Evolutionary conservation across 2,888 invertebrate species (phyloP).

Genomic region (Xylota sylvarum): DNA sequence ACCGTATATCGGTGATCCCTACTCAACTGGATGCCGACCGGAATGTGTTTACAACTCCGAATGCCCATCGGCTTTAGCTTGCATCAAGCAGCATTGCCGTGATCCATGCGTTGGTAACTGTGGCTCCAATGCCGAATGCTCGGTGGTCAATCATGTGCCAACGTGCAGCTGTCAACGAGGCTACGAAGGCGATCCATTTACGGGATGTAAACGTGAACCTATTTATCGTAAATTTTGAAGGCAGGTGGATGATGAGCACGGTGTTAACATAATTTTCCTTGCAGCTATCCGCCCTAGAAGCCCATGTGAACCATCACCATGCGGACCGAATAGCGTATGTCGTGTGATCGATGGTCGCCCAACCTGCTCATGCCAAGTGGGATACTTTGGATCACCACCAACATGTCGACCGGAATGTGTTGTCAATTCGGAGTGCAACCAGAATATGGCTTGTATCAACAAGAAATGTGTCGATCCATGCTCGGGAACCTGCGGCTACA

Average conservation of each 20-base stretch:
- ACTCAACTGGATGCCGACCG: constrained; percentile 93
- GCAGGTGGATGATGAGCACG: neutral
- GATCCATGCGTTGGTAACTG: constrained; percentile 95
- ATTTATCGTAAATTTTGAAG: constrained; percentile 86
- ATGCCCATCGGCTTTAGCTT: constrained; percentile 91
- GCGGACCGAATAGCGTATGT: constrained; percentile 92
- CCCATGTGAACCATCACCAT: constrained; percentile 91
- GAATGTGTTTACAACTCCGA: constrained; percentile 94
- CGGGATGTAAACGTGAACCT: constrained; percentile 89
- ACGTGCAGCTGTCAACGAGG: constrained; percentile 92
- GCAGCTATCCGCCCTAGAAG: constrained; percentile 82
- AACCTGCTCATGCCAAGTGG: constrained; percentile 90
- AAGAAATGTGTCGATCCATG: constrained; percentile 92
- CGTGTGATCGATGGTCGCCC: constrained; percentile 89
- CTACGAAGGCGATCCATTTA: constrained; percentile 93
- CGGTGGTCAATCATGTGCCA: constrained; percentile 92
- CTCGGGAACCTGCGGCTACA: constrained; percentile 90
- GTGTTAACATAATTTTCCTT: neutral
- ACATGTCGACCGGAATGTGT: constrained; percentile 92
- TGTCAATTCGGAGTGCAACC: constrained; percentile 91
- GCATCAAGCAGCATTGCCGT: constrained; percentile 93
- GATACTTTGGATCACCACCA: constrained; percentile 91
- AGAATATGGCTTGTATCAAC: constrained; percentile 91
- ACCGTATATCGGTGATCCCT: constrained; percentile 95
- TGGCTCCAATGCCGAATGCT: constrained; percentile 93